A percentile compares a stretch with the other conserved stretches of the same genome.
Evolutionary conservation across 2,888 invertebrate species (phyloP).

Genomic region (Luffia ferchaultella): DNA sequence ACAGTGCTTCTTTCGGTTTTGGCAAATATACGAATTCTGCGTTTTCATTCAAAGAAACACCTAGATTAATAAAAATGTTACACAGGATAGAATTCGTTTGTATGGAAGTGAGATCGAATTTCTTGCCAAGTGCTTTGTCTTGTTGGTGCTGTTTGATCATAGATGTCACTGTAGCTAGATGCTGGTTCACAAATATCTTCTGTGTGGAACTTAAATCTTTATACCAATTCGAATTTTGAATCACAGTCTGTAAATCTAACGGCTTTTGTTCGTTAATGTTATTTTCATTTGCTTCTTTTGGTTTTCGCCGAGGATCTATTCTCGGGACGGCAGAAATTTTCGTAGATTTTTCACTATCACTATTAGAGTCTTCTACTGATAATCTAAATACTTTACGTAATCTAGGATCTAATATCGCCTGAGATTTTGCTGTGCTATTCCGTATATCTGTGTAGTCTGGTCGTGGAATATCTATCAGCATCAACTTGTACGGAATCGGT

Average conservation of each 20-base stretch:
- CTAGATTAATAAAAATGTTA: constrained; percentile 70
- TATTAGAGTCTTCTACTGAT: constrained; percentile 68
- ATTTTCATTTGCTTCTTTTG: constrained; percentile 38
- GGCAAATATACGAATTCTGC: constrained; percentile 61
- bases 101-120: constrained; percentile 59
- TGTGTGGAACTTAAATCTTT: constrained; percentile 75
- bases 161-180: constrained; percentile 69
- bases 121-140: constrained; percentile 60
- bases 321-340: constrained; percentile 46
- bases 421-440: constrained; percentile 73
- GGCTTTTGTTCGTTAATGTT: constrained; percentile 39
- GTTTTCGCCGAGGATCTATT: constrained; percentile 53
- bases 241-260: constrained; percentile 67
- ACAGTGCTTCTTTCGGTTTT: constrained; percentile 52
- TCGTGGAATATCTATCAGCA: constrained; percentile 70
- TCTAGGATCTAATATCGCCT: constrained; percentile 79
- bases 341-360: constrained; percentile 61
- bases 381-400: constrained; percentile 78
- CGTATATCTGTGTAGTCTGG: constrained; percentile 80
- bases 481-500: constrained; percentile 74
- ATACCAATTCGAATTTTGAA: constrained; percentile 75
- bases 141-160: constrained; percentile 69
- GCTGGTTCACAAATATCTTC: constrained; percentile 75
- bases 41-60: constrained; percentile 64
- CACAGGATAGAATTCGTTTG: constrained; percentile 59